phyloP scores from a whole-genome alignment of 2,797 vertebrate species.

The Bradypus variegatus region DNA sequence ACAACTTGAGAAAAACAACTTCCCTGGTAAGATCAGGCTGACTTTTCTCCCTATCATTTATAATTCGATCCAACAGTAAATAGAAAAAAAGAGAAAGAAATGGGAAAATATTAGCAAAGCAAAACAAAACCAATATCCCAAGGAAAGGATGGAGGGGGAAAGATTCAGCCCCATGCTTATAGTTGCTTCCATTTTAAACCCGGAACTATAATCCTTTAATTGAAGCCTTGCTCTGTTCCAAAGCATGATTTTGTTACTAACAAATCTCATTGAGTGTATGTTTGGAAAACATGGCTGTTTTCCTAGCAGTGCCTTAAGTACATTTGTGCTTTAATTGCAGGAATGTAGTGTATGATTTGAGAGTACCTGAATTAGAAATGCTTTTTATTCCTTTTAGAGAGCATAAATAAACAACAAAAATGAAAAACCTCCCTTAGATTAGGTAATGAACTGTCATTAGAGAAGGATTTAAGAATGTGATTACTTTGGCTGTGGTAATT shows the following conservation, averaged over 20 bases:
- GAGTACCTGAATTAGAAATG: conserved; percentile 1
- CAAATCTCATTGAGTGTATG: neutral
- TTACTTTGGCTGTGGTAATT: conserved; percentile 26
- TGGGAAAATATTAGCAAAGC: neutral
- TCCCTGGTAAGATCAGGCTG: conserved; percentile 31
- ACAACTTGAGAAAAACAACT: conserved; percentile 7
- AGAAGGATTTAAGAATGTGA: conserved; percentile 16
- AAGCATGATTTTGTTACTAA: neutral
- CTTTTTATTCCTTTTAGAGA: conserved; percentile 16
- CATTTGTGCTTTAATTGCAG: conserved; percentile 42
- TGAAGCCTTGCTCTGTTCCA: neutral
- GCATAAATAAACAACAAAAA: conserved; percentile 14
- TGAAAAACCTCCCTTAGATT: conserved; percentile 18
- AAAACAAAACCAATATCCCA: neutral
- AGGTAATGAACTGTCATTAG: neutral
- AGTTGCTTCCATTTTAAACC: neutral
- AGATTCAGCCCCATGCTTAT: neutral
- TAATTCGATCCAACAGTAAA: neutral
- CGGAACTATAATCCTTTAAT: neutral
- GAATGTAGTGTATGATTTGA: neutral
- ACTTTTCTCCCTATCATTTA: neutral
- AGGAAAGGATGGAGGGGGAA: neutral
- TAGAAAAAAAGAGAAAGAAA: neutral
- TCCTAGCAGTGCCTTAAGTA: conserved; percentile 5
- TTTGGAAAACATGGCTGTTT: conserved; percentile 28